These are phyloP conservation scores for Perithous albicinctus DNA, from an alignment of 2,888 invertebrate genomes.

Conservation along the genomic window DNA sequence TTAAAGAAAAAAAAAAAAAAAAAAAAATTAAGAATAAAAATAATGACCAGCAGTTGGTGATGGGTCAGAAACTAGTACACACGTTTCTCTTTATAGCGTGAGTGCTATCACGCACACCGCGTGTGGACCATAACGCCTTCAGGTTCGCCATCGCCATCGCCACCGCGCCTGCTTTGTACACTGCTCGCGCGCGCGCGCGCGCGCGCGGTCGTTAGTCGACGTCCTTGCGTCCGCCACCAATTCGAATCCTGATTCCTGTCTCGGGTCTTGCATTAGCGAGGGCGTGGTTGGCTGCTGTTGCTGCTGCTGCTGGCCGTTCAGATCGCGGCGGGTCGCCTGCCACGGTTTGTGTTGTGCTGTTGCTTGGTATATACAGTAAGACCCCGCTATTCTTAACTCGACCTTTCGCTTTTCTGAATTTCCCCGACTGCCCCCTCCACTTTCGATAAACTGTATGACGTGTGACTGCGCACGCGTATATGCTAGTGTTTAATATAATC, in stretches of 20 bases:
- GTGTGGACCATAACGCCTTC: conserved; percentile 25
- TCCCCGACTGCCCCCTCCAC: no score
- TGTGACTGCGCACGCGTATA: no score
- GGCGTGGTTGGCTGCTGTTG: no score
- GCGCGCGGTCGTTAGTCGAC: conserved; percentile 76
- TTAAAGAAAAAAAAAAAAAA: no score
- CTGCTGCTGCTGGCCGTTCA: conserved; percentile 64
- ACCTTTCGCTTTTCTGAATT: no score
- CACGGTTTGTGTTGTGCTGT: conserved; percentile 20
- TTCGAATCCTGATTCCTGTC: conserved; percentile 79
- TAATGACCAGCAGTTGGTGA: neutral
- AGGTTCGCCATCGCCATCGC: conserved; percentile 32
- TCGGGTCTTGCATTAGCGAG: conserved; percentile 80
- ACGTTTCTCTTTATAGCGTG: no score
- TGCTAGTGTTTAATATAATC: no score
- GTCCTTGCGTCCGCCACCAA: conserved; percentile 81
- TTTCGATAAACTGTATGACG: no score
- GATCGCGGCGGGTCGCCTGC: conserved; percentile 20
- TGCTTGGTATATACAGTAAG: no score
- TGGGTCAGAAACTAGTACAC: conserved; percentile 37
- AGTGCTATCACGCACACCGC: conserved; percentile 13
- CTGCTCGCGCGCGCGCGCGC: no score
- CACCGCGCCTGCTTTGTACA: conserved; percentile 70
- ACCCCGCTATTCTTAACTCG: no score
- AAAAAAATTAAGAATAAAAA: conserved; percentile 4